Evolutionary conservation across 2,113 vertebrate genomes (phyloP), one percentile per base, ranked within the genome.

Genomic region (Glareola pratincola): DNA sequence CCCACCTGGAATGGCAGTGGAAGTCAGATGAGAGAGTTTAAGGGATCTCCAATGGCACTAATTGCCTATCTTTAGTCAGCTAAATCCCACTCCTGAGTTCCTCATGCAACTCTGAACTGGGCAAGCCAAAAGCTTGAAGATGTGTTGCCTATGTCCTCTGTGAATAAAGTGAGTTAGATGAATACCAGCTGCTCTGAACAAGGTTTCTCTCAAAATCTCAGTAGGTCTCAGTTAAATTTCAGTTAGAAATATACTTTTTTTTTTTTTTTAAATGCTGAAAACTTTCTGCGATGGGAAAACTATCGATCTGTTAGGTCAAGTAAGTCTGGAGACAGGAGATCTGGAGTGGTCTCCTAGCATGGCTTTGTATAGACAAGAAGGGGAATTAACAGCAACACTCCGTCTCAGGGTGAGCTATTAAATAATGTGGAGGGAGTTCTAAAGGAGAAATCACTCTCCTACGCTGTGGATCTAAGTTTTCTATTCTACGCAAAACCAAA

Each of bases 271-370:
- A 48, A 68, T 22, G 3, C 8, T 7, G 21, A 48, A 32, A 79
- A 69, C 36, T 57, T 48, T 72, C 50, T n/a, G 13, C 4, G 1
- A 27, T 48, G 24, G 15, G 13, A 82, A 68, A 88, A n/a, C 5
- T 64, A 12, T 56, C 0, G 0, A 8, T 66, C 19, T 62, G 4
- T 34, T n/a, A 83, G 22, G 48, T 68, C 37, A 63, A 71, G 6
- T 41, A 17, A 27, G 6, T 54, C 32, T 67, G 45, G 24, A 68
- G 37, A 39, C 0, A 59, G 13, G 21, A 23, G 8, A 13, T 50
- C n/a, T 36, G 12, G 21, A 60, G 37, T 27, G 13, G 8, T 66
- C 24, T 75, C 47, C 57, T 32, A 18, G 8, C 16, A 32, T 14
- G 39, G 19, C 8, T 92, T 76, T 66, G n/a, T 30, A 63, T 1